phyloP scores from a whole-genome alignment of 1,140 invertebrate species.

The Tetragnatha versicolor region DNA sequence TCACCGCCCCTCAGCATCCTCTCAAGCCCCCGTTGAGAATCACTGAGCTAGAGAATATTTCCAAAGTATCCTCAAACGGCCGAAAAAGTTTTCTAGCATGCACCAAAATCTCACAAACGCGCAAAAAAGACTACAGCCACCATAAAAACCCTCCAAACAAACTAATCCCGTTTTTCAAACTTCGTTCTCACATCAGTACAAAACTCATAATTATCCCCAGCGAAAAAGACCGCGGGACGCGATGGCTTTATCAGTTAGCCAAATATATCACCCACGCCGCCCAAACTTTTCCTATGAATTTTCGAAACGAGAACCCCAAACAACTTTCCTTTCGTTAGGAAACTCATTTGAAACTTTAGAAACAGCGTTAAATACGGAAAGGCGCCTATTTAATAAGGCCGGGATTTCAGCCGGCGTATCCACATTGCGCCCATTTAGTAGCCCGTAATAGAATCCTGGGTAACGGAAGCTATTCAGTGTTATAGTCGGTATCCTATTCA shows the following conservation, averaged over 20 bases:
- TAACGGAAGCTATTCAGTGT: slow-evolving; percentile 40
- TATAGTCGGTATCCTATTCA: slow-evolving; percentile 52
- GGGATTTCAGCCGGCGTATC: slow-evolving; percentile 14
- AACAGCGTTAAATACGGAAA: slow-evolving; percentile 47
- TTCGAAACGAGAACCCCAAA: background rate
- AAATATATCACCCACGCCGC: background rate
- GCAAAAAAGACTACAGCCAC: too few relatives aligned
- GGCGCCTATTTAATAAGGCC: slow-evolving; percentile 30
- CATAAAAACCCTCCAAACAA: too few relatives aligned
- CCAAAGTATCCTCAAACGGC: too few relatives aligned
- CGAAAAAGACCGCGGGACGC: too few relatives aligned
- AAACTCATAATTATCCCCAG: background rate
- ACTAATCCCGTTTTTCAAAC: background rate
- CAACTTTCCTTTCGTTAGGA: slow-evolving; percentile 9
- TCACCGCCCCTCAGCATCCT: too few relatives aligned
- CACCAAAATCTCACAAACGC: too few relatives aligned
- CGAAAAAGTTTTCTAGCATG: too few relatives aligned
- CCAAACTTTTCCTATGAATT: slow-evolving; percentile 24
- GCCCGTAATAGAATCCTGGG: slow-evolving; percentile 31
- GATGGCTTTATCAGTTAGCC: too few relatives aligned
- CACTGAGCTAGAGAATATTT: too few relatives aligned
- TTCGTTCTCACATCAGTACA: background rate
- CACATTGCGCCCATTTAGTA: slow-evolving; percentile 20
- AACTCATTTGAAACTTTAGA: slow-evolving; percentile 48
- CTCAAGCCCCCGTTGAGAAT: too few relatives aligned